These are phyloP conservation scores for Xiphorhynchus erythropygius DNA, from an alignment of 2,797 vertebrate genomes.

Conservation along the genomic window DNA sequence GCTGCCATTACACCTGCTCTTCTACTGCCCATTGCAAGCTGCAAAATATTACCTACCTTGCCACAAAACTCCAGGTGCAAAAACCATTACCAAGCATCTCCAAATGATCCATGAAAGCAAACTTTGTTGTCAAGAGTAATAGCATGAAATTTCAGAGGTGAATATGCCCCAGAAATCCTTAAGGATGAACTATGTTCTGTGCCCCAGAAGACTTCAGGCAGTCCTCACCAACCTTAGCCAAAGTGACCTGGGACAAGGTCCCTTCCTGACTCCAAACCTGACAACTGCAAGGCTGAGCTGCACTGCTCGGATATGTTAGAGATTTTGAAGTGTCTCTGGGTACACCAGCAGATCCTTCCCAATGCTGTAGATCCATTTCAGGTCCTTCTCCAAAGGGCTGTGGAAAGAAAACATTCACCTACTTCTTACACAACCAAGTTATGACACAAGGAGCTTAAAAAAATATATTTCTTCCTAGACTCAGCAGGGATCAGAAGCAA, in stretches of 20 bases:
- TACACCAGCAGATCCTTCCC: not conserved
- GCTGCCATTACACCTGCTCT: not conserved
- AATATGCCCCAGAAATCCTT: not conserved
- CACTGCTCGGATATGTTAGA: accelerated
- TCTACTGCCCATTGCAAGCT: not conserved
- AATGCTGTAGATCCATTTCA: not conserved
- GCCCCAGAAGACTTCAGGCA: not conserved
- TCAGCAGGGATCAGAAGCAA: not conserved
- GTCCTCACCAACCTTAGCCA: not conserved
- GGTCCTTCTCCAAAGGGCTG: not conserved
- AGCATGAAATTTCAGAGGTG: not conserved
- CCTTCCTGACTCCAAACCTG: not conserved
- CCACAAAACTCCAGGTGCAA: not conserved
- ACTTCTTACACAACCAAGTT: not conserved
- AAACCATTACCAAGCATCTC: not conserved
- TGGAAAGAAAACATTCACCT: not conserved
- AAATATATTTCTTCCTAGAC: not conserved
- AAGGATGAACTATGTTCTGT: not conserved
- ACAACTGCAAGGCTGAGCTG: not conserved
- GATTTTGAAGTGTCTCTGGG: not conserved
- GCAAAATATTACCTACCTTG: not conserved
- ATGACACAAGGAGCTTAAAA: not conserved
- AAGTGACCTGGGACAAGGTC: not conserved
- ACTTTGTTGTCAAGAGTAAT: not conserved
- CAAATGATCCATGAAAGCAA: not conserved